These are phyloP conservation scores for Drosophila affinis DNA, from an alignment of 2,888 invertebrate species.

Conservation along the genomic window DNA sequence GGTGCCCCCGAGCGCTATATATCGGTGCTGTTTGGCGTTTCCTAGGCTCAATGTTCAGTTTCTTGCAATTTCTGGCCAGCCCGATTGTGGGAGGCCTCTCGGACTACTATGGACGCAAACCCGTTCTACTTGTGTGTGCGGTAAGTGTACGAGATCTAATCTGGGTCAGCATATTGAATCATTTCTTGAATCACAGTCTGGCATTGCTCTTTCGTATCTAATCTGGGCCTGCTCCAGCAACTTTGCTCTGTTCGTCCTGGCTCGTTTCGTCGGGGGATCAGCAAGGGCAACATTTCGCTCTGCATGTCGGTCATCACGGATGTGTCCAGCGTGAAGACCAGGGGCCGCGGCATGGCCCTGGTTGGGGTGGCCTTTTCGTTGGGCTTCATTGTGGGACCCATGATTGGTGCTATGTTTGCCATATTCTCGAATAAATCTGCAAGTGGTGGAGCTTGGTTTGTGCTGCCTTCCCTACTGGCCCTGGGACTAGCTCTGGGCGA, in stretches of 20 bases:
- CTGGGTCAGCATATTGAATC: background rate
- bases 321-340: constrained; percentile 91
- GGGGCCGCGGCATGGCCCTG: constrained; percentile 98
- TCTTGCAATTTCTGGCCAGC: constrained; percentile 96
- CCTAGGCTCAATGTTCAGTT: constrained; percentile 97
- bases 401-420: constrained; percentile 96
- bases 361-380: constrained; percentile 98
- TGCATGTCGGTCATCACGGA: constrained; percentile 98
- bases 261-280: constrained; percentile 95
- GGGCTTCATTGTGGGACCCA: constrained; percentile 98
- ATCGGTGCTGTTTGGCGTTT: constrained; percentile 95
- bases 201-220: constrained; percentile 93
- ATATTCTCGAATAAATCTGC: constrained; percentile 86
- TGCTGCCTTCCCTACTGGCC: constrained; percentile 92
- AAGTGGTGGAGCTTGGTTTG: constrained; percentile 88
- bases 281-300: constrained; percentile 98
- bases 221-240: constrained; percentile 95
- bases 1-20: constrained; percentile 95
- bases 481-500: constrained; percentile 90
- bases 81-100: constrained; percentile 97
- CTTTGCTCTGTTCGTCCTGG: constrained; percentile 95
- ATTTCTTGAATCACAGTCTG: constrained; percentile 86
- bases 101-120: constrained; percentile 96
- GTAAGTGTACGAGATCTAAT: constrained; percentile 85
- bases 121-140: constrained; percentile 92